Percentiles rank a stretch among this genome's conserved stretches.
Conservation (phyloP, 2,797 vertebrate genomes). For the Coilia nasus region DNA sequence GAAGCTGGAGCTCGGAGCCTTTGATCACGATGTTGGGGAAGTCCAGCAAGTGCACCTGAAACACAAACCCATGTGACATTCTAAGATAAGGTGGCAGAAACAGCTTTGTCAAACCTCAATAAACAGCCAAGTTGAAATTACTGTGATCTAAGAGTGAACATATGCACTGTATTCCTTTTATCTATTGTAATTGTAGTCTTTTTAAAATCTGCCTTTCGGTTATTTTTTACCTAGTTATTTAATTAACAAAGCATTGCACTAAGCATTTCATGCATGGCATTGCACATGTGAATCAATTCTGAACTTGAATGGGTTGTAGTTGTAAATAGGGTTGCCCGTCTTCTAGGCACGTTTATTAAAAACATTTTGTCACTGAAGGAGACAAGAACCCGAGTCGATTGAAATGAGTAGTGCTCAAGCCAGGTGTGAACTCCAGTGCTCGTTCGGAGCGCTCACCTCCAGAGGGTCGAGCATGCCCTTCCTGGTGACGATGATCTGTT, state of each 20-base stretch:
- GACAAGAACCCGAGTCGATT: not conserved
- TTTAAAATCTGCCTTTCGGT: too few species aligned
- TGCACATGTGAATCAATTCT: too few species aligned
- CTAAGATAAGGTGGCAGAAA: not conserved
- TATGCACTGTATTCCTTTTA: not conserved
- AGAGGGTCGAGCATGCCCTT: constrained; percentile 99
- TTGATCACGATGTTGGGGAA: constrained; percentile 99
- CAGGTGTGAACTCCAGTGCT: not conserved
- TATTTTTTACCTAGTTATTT: too few species aligned
- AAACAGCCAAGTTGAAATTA: not conserved
- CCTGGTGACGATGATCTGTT: constrained; percentile 98
- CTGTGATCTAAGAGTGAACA: not conserved
- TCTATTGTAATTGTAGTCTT: too few species aligned
- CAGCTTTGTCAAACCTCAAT: not conserved
- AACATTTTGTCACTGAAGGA: too few species aligned
- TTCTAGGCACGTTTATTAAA: too few species aligned
- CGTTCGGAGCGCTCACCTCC: constrained; percentile 77
- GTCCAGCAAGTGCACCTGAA: constrained; percentile 96
- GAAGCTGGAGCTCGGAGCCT: constrained; percentile 96
- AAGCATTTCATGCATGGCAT: too few species aligned
- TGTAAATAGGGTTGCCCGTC: too few species aligned
- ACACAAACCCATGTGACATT: not conserved
- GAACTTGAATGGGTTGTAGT: too few species aligned
- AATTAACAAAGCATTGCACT: too few species aligned
- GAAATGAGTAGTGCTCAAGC: not conserved